Conservation (phyloP, 1,140 invertebrate species). For the Drosophila sucinea region DNA sequence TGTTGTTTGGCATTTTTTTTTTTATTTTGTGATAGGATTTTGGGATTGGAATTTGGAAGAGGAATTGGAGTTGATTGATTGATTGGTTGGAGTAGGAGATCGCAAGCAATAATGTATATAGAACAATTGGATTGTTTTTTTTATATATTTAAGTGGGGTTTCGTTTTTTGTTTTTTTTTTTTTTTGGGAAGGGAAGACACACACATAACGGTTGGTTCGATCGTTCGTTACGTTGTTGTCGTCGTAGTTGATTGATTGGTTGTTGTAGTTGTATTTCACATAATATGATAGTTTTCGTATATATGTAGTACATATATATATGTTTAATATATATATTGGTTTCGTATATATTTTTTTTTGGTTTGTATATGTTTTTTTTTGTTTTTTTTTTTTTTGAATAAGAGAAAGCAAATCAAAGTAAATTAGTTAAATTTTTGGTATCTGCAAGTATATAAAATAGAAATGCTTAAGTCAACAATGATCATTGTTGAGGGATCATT, state of each 20-base stretch:
- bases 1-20: conserved; percentile 40
- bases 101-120: conserved; percentile 79
- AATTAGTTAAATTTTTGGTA: conserved; percentile 82
- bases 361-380: conserved; percentile 34
- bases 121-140: conserved; percentile 68
- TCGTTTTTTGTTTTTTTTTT: conserved; percentile 55
- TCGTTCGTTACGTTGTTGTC: conserved; percentile 69
- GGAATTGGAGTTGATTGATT: not conserved
- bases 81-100: conserved; percentile 25
- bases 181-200: conserved; percentile 39
- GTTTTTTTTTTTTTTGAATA: conserved; percentile 74
- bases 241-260: conserved; percentile 29
- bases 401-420: conserved; percentile 83
- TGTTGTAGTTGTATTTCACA: conserved; percentile 68
- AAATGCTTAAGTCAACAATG: conserved; percentile 82
- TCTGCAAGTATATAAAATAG: conserved; percentile 82
- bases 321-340: conserved; percentile 51
- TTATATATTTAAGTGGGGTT: conserved; percentile 10
- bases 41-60: not conserved
- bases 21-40: conserved; percentile 36
- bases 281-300: conserved; percentile 58
- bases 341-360: conserved; percentile 41
- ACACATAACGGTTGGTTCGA: conserved; percentile 66
- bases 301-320: conserved; percentile 30
- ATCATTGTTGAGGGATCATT: conserved; percentile 68